phyloP scores from a whole-genome alignment of 2,888 invertebrate genomes.

The Zhuqinia jingwanae region DNA sequence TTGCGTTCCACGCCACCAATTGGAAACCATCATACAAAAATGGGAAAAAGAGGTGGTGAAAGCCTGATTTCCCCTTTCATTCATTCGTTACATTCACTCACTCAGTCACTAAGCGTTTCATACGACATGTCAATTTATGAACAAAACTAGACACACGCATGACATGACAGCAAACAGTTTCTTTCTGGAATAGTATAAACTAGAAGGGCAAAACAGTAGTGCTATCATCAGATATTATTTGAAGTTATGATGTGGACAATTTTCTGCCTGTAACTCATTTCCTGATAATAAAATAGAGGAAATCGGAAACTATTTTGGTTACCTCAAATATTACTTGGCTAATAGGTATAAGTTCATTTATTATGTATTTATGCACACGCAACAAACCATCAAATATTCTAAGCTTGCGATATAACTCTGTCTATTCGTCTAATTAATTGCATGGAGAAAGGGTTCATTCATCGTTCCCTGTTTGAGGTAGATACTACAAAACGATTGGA shows the following conservation, averaged over 20 bases:
- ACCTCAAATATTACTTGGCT: no score
- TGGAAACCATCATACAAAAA: not conserved
- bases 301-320: not conserved
- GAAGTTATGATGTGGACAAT: conserved; percentile 14
- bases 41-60: conserved; percentile 11
- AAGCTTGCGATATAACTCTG: no score
- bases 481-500: no score
- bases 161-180: not conserved
- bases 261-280: not conserved
- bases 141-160: not conserved
- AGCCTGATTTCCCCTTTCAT: conserved; percentile 9
- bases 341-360: no score
- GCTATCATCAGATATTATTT: conserved; percentile 12
- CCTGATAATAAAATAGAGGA: not conserved
- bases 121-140: not conserved
- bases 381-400: no score
- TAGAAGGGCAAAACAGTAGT: not conserved
- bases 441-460: no score
- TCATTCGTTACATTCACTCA: not conserved
- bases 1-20: no score
- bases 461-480: no score
- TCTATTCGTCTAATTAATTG: no score
- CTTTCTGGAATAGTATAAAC: not conserved
- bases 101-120: no score
- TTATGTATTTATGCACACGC: no score